Base-by-base conservation (phyloP, 2,113 vertebrate genomes). In the Epinephelus moara region DNA sequence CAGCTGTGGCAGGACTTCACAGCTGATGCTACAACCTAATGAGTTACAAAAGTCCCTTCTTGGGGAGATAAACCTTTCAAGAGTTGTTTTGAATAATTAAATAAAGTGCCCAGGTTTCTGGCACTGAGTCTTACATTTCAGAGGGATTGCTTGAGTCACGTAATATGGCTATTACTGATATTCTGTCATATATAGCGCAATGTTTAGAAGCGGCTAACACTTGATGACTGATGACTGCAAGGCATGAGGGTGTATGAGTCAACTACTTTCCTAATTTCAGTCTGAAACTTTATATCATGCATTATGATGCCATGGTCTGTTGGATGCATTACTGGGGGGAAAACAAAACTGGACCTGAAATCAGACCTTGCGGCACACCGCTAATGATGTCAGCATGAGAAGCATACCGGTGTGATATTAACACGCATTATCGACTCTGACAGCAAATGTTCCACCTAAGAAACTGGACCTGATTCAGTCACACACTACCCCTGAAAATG, bases 1-100 rank as follows among this genome's bases (percentile, higher is more conserved):
- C 78, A 69, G 69, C 70, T 78, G 64, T 52, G 23, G 49, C 40
- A 17, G 19, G 50, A 50, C 76, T 61, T 57, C 70, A 53, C 82
- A 81, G 78, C 68, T 70, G 63, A 66, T 42, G 30, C 45, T 76
- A 57, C 40, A 57, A 68, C 42, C 30, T 8, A 19, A 15, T 13
- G 4, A 15, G 50, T 13, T 17, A 19, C 37, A 11, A 27, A 52
- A 59, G 69, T 23, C 27, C 49, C 21, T 5, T 69, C 56, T 30
- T 27, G 64, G 55, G 40, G 5, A 61, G 6, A 49, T 5, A 11
- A 69, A 42, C 6, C 4, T 27, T n/a, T 55, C 11, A 25, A 63
- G 42, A 25, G 14, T 42, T 7, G 17, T 42, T 55, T 64, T 30
- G 13, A n/a, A 27, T 40, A 12, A 25, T 6, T 33, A 37, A 23